Base-by-base conservation (phyloP, 2,113 vertebrate species). In the Thalassarche chlororhynchos region DNA sequence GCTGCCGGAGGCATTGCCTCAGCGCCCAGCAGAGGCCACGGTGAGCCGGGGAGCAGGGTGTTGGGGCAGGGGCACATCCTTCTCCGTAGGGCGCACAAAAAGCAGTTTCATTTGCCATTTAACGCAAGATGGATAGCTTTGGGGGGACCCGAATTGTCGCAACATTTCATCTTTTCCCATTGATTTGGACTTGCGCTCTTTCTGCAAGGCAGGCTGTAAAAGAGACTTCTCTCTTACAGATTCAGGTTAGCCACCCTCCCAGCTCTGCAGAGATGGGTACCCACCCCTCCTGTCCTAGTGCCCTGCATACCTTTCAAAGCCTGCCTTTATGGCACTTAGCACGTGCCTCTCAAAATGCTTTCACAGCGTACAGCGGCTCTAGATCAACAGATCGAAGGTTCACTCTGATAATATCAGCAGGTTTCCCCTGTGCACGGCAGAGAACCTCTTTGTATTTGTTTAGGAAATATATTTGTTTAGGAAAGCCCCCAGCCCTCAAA, bases 231-330 rank as follows among this genome's bases (percentile, higher is more conserved):
- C 38, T 66, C 31, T 9, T 5, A 24, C 19, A 5, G 26, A 11
- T 25, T 6, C 69, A 38, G 84, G 28, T 49, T 20, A 75, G 66
- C 34, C 52, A 20, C 29, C 5, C 28, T 58, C 9, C 16, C 71
- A 40, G 84, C 57, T 6, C 38, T 9, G 40, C 69, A 4, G 44
- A 4, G 11, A 5, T 3, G 5, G 0, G 10, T 24, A 2, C 66
- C 61, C 66, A 17, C 42, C 52, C 28, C 84, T 55, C 26, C 66
- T 52, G 72, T 31, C 87, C 95, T 8, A 61, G 64, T 87, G 87
- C 77, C 93, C 87, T n/a, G 66, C 80, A 70, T 15, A 52, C 68
- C 44, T 74, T 31, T 7, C 71, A 4, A 32, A 24, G 24, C 21
- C 2, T 2, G 12, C 26, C 42, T 38, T 47, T 62, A 31, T 3